Percentiles rank a stretch among this genome's conserved stretches.
phyloP scores from a whole-genome alignment of 1,140 invertebrate genomes.

The Planococcus citri region DNA sequence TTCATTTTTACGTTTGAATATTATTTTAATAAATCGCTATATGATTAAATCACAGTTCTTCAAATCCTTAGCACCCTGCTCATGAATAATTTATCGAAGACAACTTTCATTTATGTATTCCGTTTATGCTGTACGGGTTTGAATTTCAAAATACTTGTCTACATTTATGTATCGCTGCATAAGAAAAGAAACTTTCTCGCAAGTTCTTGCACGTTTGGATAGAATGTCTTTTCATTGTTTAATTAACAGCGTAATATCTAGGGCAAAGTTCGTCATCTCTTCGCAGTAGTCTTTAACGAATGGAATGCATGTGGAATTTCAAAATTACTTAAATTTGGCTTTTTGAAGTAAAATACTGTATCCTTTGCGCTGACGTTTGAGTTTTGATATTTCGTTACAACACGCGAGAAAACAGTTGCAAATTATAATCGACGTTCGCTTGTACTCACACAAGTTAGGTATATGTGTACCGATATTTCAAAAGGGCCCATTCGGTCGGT shows the following conservation, averaged over 20 bases:
- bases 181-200: not conserved
- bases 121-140: not conserved
- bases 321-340: not conserved
- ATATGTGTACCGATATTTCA: no score
- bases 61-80: not conserved
- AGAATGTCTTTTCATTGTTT: not conserved
- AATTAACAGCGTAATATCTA: not conserved
- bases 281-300: not conserved
- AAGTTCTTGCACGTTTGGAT: not conserved
- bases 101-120: not conserved
- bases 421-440: no score
- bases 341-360: no score
- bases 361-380: no score
- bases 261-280: not conserved
- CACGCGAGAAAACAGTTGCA: no score
- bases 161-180: not conserved
- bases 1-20: not conserved
- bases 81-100: slow-evolving; percentile 8
- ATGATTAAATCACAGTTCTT: not conserved
- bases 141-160: not conserved
- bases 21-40: not conserved
- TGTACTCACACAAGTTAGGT: no score
- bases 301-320: not conserved
- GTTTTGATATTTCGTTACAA: no score
- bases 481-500: no score